Evolutionary conservation across 23 tunicate genomes (phyloP), one percentile per base, ranked within the genome.

Genomic region (Styela clava): DNA sequence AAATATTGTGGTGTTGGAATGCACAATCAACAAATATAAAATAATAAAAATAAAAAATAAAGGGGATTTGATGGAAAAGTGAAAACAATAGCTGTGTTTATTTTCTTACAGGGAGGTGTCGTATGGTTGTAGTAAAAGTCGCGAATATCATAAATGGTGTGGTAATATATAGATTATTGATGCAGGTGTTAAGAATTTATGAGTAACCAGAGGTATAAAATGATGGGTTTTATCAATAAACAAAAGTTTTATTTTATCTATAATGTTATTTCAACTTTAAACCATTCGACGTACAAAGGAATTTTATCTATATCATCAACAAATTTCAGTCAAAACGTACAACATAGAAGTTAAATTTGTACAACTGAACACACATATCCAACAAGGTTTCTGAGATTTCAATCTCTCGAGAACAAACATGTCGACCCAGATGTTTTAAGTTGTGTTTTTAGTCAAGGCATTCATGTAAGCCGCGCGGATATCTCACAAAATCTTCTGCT

Each of bases 401-500:
- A 5, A 44, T 44, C 56, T 44, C 56, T 44, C 12, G 12, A 44
- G 56, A 44, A 44, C 12, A 44, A 44, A 44, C 12, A 44, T 12
- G 56, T 44, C 9, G 12, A 44, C 12, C 56, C 77, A 71, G 77
- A 71, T 71, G 77, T 71, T 44, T 44, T 5, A 32, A 3, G 32
- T 29, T 71, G 77, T 71, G 77, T 28, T 71, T 71, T 71, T 71
- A 71, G 77, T 34, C 7, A 34, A 35, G 32, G 34, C 23, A 33
- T 33, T 71, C 77, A 71, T 71, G 77, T 71, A 71, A 71, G 77
- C 77, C 77, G 24, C 32, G 35, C 77, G 77, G 77, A 71, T 71
- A 71, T 71, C 77, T 71, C 34, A 33, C 37, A 31, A 32, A 44
- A 44, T 44, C 56, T 44, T 12, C 12, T 44, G 56, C 56, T 44